Evolutionary conservation across 1,140 invertebrate species (phyloP).

Genomic region (Alviniconcha marisindica): DNA sequence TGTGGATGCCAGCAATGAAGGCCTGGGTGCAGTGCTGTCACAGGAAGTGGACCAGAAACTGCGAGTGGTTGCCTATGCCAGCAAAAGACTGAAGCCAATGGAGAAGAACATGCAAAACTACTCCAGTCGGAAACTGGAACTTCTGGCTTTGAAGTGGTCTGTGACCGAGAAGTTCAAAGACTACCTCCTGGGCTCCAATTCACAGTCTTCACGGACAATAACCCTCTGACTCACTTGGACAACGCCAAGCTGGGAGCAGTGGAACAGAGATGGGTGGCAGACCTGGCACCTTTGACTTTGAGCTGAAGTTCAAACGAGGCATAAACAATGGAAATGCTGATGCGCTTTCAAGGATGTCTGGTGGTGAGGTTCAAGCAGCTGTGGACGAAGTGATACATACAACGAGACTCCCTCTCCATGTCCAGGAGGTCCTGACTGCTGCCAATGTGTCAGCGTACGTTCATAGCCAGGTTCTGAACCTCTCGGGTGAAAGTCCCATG

Average conservation of each 20-base stretch:
- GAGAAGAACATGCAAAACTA: slow-evolving; percentile 15
- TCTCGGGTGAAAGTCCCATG: too few species aligned
- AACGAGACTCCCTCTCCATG: not conserved
- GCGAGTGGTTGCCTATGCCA: slow-evolving; percentile 44
- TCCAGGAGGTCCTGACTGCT: too few species aligned
- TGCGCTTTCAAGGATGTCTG: not conserved
- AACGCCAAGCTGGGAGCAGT: slow-evolving; percentile 53
- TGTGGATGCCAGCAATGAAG: not conserved
- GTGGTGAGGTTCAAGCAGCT: not conserved
- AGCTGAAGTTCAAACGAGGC: slow-evolving; percentile 11
- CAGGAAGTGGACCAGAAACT: not conserved
- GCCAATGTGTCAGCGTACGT: not conserved
- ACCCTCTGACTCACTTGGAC: not conserved
- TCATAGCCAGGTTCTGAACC: too few species aligned
- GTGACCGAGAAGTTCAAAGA: slow-evolving; percentile 54
- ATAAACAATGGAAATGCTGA: slow-evolving; percentile 32
- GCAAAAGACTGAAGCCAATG: slow-evolving; percentile 26
- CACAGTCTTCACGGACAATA: not conserved
- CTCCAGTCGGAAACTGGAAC: slow-evolving; percentile 45
- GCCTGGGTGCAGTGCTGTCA: not conserved
- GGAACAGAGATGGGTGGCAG: slow-evolving; percentile 51
- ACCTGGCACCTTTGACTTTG: slow-evolving; percentile 45
- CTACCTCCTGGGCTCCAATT: slow-evolving; percentile 40
- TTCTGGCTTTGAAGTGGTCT: slow-evolving; percentile 49
- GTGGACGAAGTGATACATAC: slow-evolving; percentile 6